Conservation (phyloP, 2,888 invertebrate genomes). For the Nasonovia ribisnigri region DNA sequence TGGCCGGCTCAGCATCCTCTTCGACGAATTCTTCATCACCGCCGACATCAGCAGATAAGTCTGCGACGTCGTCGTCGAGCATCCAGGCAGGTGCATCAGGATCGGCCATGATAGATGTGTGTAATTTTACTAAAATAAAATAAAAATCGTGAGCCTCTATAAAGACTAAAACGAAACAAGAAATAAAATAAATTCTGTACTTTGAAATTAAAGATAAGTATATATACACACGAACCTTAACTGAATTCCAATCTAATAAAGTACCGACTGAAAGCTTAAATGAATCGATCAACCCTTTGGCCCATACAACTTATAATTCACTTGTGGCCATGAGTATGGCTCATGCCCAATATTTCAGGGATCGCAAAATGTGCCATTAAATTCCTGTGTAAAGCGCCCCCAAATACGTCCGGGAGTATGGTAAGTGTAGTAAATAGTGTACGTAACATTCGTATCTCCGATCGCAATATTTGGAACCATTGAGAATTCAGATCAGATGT, state of each 20-base stretch:
- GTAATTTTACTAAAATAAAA: slow-evolving; percentile 15
- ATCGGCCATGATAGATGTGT: slow-evolving; percentile 57
- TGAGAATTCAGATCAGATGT: slow-evolving; percentile 50
- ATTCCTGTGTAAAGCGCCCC: slow-evolving; percentile 37
- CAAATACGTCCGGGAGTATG: not conserved
- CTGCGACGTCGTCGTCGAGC: slow-evolving; percentile 39
- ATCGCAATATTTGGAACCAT: slow-evolving; percentile 54
- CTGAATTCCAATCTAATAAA: slow-evolving; percentile 51
- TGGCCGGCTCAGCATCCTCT: not conserved
- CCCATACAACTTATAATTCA: slow-evolving; percentile 61
- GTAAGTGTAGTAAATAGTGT: not conserved
- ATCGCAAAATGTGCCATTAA: slow-evolving; percentile 15
- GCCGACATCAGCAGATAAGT: not conserved
- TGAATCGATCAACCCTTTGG: slow-evolving; percentile 61
- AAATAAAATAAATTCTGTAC: slow-evolving; percentile 17
- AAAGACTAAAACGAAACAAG: not conserved
- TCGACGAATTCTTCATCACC: slow-evolving; percentile 18
- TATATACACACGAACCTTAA: slow-evolving; percentile 48
- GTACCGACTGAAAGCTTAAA: slow-evolving; percentile 55
- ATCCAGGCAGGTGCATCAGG: slow-evolving; percentile 63
- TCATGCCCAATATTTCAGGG: slow-evolving; percentile 59
- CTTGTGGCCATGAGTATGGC: slow-evolving; percentile 59
- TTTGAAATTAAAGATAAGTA: slow-evolving; percentile 2
- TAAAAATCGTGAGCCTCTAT: not conserved
- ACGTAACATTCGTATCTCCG: not conserved